Evolutionary conservation across 2,797 vertebrate species (phyloP).

Genomic region (Arrhamphus sclerolepis): DNA sequence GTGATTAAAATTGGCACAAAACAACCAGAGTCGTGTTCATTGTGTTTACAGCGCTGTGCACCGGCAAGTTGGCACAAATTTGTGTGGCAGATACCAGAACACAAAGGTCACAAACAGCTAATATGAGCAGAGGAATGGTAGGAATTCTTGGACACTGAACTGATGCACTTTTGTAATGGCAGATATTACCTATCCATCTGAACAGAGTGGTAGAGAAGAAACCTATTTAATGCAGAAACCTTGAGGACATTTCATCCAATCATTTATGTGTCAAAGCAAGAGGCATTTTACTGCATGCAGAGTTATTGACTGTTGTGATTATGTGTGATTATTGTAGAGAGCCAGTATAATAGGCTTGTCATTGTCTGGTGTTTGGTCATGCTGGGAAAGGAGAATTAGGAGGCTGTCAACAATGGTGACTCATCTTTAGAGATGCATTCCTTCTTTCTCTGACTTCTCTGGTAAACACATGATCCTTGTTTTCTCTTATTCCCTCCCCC

Average conservation of each 20-base stretch:
- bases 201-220: constrained; percentile 17
- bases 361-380: constrained; percentile 55
- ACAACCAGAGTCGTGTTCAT: constrained; percentile 41
- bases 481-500: constrained; percentile 74
- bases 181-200: constrained; percentile 16
- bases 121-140: constrained; percentile 62
- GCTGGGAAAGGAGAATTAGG: constrained; percentile 55
- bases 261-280: constrained; percentile 23
- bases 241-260: constrained; percentile 26
- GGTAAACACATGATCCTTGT: constrained; percentile 71
- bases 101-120: constrained; percentile 58
- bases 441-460: constrained; percentile 54
- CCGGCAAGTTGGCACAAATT: constrained; percentile 41
- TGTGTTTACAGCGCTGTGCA: constrained; percentile 33
- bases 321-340: constrained; percentile 42
- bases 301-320: constrained; percentile 50
- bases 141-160: constrained; percentile 72
- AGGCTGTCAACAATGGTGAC: constrained; percentile 71
- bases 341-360: constrained; percentile 44
- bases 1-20: constrained; percentile 45
- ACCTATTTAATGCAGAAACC: constrained; percentile 20
- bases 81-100: constrained; percentile 56
- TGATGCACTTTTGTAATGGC: constrained; percentile 24
- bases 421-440: constrained; percentile 67
- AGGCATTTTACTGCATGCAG: constrained; percentile 9